Conservation (phyloP, 2,888 invertebrate genomes). For the Ennomos quercinarius region DNA sequence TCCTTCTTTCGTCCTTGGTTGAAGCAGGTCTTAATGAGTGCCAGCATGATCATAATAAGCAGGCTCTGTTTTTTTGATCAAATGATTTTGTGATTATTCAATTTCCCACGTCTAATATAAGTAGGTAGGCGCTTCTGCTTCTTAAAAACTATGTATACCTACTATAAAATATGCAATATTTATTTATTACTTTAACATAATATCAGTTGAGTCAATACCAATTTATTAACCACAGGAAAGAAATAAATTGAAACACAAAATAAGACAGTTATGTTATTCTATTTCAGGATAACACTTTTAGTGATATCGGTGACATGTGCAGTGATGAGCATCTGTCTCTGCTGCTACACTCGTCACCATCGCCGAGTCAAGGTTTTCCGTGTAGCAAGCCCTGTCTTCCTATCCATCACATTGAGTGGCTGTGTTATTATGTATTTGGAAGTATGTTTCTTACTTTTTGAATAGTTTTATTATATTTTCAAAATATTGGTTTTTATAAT, state of each 20-base stretch:
- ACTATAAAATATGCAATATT: no score
- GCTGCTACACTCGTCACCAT: constrained; percentile 93
- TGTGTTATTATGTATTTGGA: constrained; percentile 97
- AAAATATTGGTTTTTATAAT: no score
- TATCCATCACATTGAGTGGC: constrained; percentile 95
- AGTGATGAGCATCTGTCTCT: constrained; percentile 90
- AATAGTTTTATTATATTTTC: neutral
- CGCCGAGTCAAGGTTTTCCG: constrained; percentile 95
- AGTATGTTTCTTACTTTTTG: constrained; percentile 82
- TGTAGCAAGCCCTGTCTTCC: constrained; percentile 96
- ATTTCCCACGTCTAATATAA: no score
- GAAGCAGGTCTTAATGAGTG: no score
- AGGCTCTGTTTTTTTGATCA: no score
- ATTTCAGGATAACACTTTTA: constrained; percentile 90
- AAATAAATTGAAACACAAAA: no score
- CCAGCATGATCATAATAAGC: no score
- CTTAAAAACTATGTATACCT: no score
- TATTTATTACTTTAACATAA: neutral
- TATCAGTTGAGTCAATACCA: neutral
- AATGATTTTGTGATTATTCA: no score
- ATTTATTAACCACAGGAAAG: no score
- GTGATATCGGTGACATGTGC: constrained; percentile 93
- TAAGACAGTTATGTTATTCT: neutral
- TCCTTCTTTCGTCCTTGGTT: no score
- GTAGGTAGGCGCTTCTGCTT: no score